Base-by-base conservation (phyloP, 2,797 vertebrate species). In the Denticeps clupeoides region DNA sequence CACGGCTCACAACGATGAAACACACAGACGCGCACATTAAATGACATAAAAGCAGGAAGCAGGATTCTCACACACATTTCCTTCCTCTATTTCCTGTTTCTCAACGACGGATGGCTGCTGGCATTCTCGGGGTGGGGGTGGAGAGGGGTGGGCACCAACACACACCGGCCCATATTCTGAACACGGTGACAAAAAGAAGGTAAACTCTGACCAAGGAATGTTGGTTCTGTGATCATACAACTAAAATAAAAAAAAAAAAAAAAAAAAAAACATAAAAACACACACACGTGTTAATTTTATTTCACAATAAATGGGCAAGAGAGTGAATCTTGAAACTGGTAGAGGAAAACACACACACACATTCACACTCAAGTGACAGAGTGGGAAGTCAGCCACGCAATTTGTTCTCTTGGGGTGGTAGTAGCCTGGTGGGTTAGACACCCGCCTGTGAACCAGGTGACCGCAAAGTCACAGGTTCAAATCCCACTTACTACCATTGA, bases 61-160 rank as follows among this genome's bases (percentile, higher is more conserved):
- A 72, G 71, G 75, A 78, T 77, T 81, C 73, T 72, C 75, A 77
- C 54, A 64, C 59, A 77, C 74, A 70, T 74, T 78, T 82, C 77
- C 73, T 79, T 79, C 79, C 72, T 67, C 53, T 70, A 65, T 53
- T 71, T 59, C 66, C 62, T 60, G 49, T 42, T 53, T 61, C 55
- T 35, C 33, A 35, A 35, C 33, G 33, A 18, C 33, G 18, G 7
- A 2, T 13, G 3, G 15, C 18, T 18, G 33, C 35, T 35, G 33
- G 15, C 33, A 18, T 35, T 35, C 33, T 35, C 35, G 33, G 35
- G 15, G 18, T 15, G 33, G 35, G 33, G 35, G 33, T 35, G 15
- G 33, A n/a, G n/a, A n/a, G n/a, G n/a, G n/a, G n/a, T n/a, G n/a
- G 35, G 15, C 18, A 15, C 33, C 33, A 8, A 3, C 32, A 35